Conservation (phyloP, 2,113 vertebrate species). For the Zootoca vivipara region DNA sequence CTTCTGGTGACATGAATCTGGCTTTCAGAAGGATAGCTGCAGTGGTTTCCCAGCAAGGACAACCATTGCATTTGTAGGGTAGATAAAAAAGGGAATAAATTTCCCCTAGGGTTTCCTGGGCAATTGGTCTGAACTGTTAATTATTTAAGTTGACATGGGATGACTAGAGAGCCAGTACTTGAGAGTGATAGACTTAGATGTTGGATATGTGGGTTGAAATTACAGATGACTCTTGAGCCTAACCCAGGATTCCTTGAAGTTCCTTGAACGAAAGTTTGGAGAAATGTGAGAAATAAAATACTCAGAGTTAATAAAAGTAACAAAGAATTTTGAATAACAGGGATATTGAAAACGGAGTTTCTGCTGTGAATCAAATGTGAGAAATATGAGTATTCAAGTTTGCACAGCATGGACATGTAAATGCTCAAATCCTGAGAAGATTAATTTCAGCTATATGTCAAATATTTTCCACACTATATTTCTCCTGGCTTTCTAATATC, state of each 20-base stretch:
- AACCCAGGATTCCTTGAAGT: not conserved
- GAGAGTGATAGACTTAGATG: not conserved
- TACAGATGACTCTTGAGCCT: too few species aligned
- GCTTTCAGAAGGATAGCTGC: too few species aligned
- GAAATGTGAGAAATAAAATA: not conserved
- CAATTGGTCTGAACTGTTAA: too few species aligned
- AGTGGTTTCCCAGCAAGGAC: too few species aligned
- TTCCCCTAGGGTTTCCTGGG: too few species aligned
- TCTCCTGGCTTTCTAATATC: not conserved
- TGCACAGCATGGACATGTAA: not conserved
- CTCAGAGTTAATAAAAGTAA: not conserved
- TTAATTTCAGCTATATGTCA: not conserved
- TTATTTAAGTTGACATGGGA: not conserved
- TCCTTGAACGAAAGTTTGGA: not conserved
- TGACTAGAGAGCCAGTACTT: not conserved
- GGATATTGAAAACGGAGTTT: not conserved
- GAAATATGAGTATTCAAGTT: not conserved
- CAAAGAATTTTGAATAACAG: not conserved
- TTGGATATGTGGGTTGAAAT: not conserved
- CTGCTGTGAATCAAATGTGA: not conserved
- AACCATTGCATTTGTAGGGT: too few species aligned
- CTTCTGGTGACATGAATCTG: too few species aligned
- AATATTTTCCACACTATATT: not conserved
- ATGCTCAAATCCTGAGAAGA: not conserved
- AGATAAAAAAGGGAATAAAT: too few species aligned